phyloP scores from a whole-genome alignment of 2,113 vertebrate genomes.

The Coptodon rendalli region DNA sequence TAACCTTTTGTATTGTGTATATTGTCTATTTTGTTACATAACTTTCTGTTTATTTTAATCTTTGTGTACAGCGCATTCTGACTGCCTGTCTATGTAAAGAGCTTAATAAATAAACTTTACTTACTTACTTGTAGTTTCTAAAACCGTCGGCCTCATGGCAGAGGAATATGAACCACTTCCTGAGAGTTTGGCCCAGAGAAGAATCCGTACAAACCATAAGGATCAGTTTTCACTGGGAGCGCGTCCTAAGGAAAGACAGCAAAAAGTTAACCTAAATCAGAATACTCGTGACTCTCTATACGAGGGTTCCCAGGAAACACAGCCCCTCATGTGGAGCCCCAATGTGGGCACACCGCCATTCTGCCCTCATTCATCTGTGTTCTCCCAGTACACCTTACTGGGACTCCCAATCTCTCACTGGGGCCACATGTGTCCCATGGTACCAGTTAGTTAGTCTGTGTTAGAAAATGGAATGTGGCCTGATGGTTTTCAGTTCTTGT shows the following conservation, averaged over 20 bases:
- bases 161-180: background rate
- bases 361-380: background rate
- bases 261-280: background rate
- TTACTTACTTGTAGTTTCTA: background rate
- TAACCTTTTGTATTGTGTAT: no score
- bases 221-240: background rate
- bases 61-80: no score
- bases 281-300: rapidly evolving
- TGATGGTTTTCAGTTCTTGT: no score
- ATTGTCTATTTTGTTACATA: no score
- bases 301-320: background rate
- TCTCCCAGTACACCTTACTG: background rate
- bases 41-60: no score
- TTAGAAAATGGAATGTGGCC: no score
- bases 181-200: background rate
- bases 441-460: no score
- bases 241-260: background rate
- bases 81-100: no score
- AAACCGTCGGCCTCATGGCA: background rate
- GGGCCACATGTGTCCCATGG: background rate
- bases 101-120: no score
- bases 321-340: background rate
- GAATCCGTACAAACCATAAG: background rate
- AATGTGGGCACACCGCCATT: background rate
- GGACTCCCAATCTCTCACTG: background rate